phyloP scores from a whole-genome alignment of 2,888 invertebrate species.

The Mesorhabditis belari region DNA sequence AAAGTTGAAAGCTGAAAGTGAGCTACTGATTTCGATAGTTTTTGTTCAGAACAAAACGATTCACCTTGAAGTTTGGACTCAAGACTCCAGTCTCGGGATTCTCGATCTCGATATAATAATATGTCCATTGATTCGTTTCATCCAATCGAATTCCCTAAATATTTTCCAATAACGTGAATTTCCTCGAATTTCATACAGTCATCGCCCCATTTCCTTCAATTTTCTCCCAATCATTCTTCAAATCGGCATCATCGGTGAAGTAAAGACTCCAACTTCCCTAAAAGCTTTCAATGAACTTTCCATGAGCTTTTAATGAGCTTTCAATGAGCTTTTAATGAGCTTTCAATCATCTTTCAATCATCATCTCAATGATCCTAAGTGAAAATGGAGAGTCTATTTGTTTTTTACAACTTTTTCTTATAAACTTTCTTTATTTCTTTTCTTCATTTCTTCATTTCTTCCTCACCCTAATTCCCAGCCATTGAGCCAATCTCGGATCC shows the following conservation, averaged over 20 bases:
- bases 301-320: no score
- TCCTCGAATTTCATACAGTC: neutral
- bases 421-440: no score
- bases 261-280: neutral
- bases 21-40: neutral
- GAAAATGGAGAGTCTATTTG: no score
- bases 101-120: neutral
- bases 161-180: no score
- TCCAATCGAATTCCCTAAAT: neutral
- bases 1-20: neutral
- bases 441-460: no score
- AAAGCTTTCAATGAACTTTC: neutral
- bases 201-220: neutral
- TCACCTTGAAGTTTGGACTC: neutral
- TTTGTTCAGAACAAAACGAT: no score
- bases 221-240: neutral
- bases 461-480: neutral
- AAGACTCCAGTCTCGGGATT: neutral
- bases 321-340: no score
- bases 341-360: no score
- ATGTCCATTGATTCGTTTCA: neutral
- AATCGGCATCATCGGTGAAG: neutral
- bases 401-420: no score
- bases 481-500: neutral
- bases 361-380: no score